phyloP scores from a whole-genome alignment of 2,797 vertebrate genomes.

The Sebastes reedi region DNA sequence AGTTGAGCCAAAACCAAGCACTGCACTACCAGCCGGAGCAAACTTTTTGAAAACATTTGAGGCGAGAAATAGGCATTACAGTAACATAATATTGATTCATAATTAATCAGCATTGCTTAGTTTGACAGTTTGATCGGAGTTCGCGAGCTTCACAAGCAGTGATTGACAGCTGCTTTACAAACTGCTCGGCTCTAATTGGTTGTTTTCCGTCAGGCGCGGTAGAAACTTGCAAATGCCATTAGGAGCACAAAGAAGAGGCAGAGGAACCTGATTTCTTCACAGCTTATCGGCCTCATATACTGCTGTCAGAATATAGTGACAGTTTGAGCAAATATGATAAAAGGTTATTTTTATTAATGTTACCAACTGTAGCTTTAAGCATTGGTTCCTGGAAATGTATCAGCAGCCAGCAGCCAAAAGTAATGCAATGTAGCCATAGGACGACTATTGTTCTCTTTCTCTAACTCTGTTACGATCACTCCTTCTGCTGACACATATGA shows the following conservation, averaged over 20 bases:
- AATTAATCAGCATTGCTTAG: background rate
- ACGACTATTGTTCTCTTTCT: background rate
- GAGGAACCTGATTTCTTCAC: background rate
- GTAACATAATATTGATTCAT: background rate
- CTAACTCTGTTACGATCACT: background rate
- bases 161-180: background rate
- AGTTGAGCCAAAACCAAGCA: background rate
- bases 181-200: background rate
- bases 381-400: background rate
- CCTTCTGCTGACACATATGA: background rate
- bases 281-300: background rate
- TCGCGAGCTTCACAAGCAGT: no score
- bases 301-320: background rate
- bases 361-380: background rate
- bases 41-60: background rate
- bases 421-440: background rate
- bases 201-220: background rate
- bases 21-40: no score
- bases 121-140: background rate
- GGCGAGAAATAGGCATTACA: background rate
- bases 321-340: background rate
- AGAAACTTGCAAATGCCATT: background rate
- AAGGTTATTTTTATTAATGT: no score
- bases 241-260: background rate
- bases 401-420: background rate